These are phyloP conservation scores for Cheilosia scutellata DNA, from an alignment of 2,888 invertebrate genomes.

Conservation along the genomic window DNA sequence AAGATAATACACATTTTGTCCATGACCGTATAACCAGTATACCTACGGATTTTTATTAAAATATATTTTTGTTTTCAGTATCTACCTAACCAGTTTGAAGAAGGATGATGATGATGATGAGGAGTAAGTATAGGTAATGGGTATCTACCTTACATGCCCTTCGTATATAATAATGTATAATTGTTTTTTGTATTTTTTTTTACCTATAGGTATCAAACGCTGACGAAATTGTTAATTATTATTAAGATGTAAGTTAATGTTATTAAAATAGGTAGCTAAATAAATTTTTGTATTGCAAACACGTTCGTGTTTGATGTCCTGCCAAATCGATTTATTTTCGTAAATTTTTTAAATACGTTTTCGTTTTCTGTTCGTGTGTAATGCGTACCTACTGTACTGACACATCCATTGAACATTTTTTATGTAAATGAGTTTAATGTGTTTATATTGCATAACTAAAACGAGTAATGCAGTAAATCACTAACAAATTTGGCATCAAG, in stretches of 20 bases:
- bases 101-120: too few relatives aligned
- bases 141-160: conserved; percentile 2
- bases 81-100: too few relatives aligned
- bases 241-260: neutral
- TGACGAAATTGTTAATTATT: conserved; percentile 29
- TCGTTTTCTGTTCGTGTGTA: conserved; percentile 14
- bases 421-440: conserved; percentile 33
- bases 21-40: neutral
- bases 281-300: conserved; percentile 28
- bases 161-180: conserved; percentile 31
- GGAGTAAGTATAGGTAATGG: too few relatives aligned
- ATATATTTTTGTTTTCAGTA: too few relatives aligned
- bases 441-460: conserved; percentile 9
- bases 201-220: conserved; percentile 26
- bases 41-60: too few relatives aligned
- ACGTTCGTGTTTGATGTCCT: conserved; percentile 52
- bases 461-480: neutral
- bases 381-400: too few relatives aligned
- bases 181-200: neutral
- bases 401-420: neutral
- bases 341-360: conserved; percentile 11
- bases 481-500: conserved; percentile 1
- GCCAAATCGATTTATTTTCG: conserved; percentile 58
- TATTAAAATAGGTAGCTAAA: conserved; percentile 12
- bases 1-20: too few relatives aligned